Base-by-base conservation (phyloP, 2,113 vertebrate species). In the Sinocyclocheilus rhinocerous region DNA sequence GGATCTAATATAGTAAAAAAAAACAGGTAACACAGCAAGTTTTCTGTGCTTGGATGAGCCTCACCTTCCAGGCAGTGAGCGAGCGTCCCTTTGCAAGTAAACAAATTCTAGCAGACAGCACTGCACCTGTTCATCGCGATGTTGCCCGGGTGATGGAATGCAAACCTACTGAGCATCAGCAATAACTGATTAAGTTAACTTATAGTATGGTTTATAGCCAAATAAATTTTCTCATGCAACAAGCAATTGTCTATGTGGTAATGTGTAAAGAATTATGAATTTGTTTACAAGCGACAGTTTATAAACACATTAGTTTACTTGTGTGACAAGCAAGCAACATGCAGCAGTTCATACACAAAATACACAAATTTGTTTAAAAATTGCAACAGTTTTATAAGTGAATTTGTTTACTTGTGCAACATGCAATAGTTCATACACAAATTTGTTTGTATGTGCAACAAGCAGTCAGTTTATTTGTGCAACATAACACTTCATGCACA, bases 1-100 rank as follows among this genome's bases (percentile, higher is more conserved):
- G 88, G 88, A 67, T 79, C 87, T 87, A 88, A 89, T 86, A 84
- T 88, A 89, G 85, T 36, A 45, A 91, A 90, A 90, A 90, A 88
- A 92, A 87, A 89, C 79, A 85, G 88, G 87, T 85, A 86, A 88
- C 87, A 81, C 85, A 80, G 61, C 59, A 87, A 89, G 87, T 87
- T 87, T 57, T 69, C 76, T 87, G 87, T 90, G 89, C 87, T 91
- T 65, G 78, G 73, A 69, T 50, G 8, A 65, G 26, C 0, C 72
- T 87, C 26, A 78, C 80, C 76, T 88, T 87, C 84, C 22, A 29
- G 45, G 24, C 15, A 65, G 36, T 13, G 33, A 81, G 22, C 4
- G 1, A 7, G 63, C 1, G 18, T 73, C 59, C 33, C 39, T 59
- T 22, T 33, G 42, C 61, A 82, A 29, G 69, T 69, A 82, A 67